These are phyloP conservation scores for Platypus cylindrus DNA, from an alignment of 2,888 invertebrate genomes.

Conservation along the genomic window DNA sequence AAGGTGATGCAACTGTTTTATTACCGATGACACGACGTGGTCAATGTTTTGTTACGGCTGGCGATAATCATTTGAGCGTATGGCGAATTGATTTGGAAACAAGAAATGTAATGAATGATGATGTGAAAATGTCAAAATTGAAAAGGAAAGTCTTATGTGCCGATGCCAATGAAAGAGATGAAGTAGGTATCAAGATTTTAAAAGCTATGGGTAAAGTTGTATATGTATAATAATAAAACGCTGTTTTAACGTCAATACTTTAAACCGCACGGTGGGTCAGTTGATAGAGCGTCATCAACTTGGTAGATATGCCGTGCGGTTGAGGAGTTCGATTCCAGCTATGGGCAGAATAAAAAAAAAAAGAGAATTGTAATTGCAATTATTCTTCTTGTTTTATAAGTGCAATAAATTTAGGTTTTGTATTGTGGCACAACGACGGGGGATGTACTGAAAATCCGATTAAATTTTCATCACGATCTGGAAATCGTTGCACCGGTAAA, in stretches of 20 bases:
- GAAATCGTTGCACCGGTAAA: constrained; percentile 38
- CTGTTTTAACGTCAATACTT: no score
- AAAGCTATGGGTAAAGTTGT: no score
- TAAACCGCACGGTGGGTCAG: no score
- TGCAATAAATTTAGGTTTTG: no score
- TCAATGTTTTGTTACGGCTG: constrained; percentile 56
- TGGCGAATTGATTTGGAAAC: constrained; percentile 62
- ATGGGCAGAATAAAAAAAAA: not conserved
- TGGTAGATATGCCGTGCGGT: no score
- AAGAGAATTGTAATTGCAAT: not conserved
- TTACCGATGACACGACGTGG: constrained; percentile 44
- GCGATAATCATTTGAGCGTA: constrained; percentile 41
- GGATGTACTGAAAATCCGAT: constrained; percentile 50
- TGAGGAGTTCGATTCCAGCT: no score
- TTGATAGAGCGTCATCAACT: no score
- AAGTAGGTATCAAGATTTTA: constrained; percentile 30
- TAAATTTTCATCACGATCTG: constrained; percentile 49
- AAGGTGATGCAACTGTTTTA: constrained; percentile 31
- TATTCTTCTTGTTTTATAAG: no score
- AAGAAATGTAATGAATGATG: constrained; percentile 47
- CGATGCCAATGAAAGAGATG: constrained; percentile 55
- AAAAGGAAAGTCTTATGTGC: constrained; percentile 65
- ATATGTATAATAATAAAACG: no score
- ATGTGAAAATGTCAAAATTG: constrained; percentile 67
- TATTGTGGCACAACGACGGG: constrained; percentile 80